Evolutionary conservation across 2,888 invertebrate genomes (phyloP).

Genomic region (Epiperipatus broadwayi): DNA sequence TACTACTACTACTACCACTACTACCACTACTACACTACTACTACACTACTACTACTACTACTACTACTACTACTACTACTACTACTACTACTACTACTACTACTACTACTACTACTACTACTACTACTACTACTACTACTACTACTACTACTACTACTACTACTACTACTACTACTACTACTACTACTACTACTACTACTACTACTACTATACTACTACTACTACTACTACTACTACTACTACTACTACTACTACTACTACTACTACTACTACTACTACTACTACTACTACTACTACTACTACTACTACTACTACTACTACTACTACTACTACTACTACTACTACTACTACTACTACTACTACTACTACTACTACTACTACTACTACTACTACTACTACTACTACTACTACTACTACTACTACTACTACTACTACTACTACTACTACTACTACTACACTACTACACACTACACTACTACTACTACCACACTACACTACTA

Average conservation of each 20-base stretch:
- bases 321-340: constrained; percentile 14
- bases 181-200: constrained; percentile 14
- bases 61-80: constrained; percentile 13
- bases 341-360: constrained; percentile 13
- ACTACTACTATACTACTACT: no score
- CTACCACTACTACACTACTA: no score
- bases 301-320: constrained; percentile 11
- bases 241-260: constrained; percentile 13
- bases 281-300: constrained; percentile 14
- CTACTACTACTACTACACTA: constrained; percentile 14
- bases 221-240: no score
- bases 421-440: constrained; percentile 12
- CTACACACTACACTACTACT: no score
- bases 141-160: constrained; percentile 14
- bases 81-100: constrained; percentile 13
- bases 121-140: constrained; percentile 14
- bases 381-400: constrained; percentile 15
- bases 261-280: constrained; percentile 12
- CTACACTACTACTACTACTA: no score
- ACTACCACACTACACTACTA: no score
- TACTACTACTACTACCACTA: no score
- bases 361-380: constrained; percentile 14
- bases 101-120: constrained; percentile 15
- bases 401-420: constrained; percentile 14
- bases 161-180: constrained; percentile 12